Base-by-base conservation (phyloP, 2,888 invertebrate species). In the Agrotis clavis region DNA sequence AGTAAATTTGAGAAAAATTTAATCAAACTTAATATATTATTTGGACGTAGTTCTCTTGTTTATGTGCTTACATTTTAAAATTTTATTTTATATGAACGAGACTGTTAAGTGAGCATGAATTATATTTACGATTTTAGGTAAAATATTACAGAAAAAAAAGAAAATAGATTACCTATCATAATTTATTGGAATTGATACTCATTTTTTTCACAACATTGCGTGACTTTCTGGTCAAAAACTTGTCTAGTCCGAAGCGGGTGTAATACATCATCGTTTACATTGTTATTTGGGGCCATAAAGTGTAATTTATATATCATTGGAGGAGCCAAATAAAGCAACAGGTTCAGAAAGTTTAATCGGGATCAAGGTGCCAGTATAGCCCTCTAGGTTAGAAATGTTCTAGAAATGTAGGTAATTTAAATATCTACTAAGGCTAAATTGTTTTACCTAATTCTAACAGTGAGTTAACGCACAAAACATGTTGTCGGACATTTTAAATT, bases 201-300 rank as follows among this genome's bases (percentile, higher is more conserved):
- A 47, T 50, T 14, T 30, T 48, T 54, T 66, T 60, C 35, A 19
- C 30, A 59, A 54, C 19, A 48, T 51, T 19, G 60, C 45, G 51
- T 62, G 62, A 59, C 54, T 54, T 59, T 47, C 14, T 3, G n/a
- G 11, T 51, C 47, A 65, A 66, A 51, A 71, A 54, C 18, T 56
- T 30, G 59, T 76, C 65, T 66, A 41, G 53, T 62, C 45, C 47
- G 13, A 1, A 19, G 18, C 21, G 18, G 18, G 14, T 48, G 18
- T 30, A 81, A 75, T 78, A 64, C 18, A 77, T 77, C 81, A 77
- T 65, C 21, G 21, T 47, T 67, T 56, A 80, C 21, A 19, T 69
- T 59, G 62, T 80, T 62, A 65, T 77, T 80, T 57, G 57, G 60
- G 48, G 53, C 61, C 13, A 68, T 74, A 68, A 80, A 74, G 2